Percentiles rank a stretch among this genome's conserved stretches.
These are phyloP conservation scores for Drosophila nr. fundita DNA, from an alignment of 2,888 invertebrate genomes.

Conservation along the genomic window DNA sequence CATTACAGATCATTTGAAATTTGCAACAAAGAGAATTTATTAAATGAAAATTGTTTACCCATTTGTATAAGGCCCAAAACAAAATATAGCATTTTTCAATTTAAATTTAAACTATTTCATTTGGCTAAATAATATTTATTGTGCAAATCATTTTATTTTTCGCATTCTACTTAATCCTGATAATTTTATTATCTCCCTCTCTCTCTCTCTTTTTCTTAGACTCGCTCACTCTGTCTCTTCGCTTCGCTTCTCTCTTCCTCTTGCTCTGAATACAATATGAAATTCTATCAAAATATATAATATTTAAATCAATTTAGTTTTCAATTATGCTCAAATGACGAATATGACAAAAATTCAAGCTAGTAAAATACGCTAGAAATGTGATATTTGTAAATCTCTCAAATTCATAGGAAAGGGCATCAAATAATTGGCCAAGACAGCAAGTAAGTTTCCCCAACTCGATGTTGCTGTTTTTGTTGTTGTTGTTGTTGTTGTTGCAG, in stretches of 20 bases:
- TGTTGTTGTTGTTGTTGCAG: slow-evolving; percentile 23
- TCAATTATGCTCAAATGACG: neutral
- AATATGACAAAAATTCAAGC: neutral
- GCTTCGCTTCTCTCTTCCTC: neutral
- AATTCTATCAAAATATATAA: neutral
- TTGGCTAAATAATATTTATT: too few species aligned
- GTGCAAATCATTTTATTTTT: too few species aligned
- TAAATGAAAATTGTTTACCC: neutral
- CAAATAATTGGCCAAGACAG: slow-evolving; percentile 4
- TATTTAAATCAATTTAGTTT: too few species aligned
- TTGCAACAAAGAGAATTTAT: neutral
- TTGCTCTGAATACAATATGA: neutral
- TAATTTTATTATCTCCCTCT: neutral
- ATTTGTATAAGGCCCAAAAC: rapidly evolving
- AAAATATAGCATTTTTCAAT: neutral
- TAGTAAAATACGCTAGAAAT: neutral
- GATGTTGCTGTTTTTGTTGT: slow-evolving; percentile 21
- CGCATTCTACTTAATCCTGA: too few species aligned
- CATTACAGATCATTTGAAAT: neutral
- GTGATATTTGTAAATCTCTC: neutral
- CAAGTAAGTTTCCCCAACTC: too few species aligned
- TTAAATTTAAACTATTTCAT: too few species aligned
- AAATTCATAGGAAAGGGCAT: slow-evolving; percentile 26
- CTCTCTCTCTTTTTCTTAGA: neutral
- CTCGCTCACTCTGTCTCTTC: neutral